A percentile compares a stretch with the other conserved stretches of the same genome.
phyloP scores from a whole-genome alignment of 2,113 vertebrate genomes.

The Varanus salvator region DNA sequence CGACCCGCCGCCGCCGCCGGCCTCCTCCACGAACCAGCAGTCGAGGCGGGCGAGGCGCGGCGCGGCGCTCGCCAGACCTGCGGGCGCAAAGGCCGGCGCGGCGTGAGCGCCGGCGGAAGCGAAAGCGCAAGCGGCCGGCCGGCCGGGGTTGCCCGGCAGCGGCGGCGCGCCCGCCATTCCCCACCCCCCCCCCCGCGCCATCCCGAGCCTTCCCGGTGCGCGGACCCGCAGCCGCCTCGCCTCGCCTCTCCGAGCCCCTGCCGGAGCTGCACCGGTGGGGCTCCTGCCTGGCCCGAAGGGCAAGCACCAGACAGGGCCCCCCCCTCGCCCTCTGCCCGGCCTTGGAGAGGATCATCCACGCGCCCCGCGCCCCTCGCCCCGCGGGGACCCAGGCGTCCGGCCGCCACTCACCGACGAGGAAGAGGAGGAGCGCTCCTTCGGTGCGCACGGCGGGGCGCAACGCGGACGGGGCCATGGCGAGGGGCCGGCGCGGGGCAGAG shows the following conservation, averaged over 20 bases:
- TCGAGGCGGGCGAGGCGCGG: neutral
- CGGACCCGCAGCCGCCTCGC: too few relatives aligned
- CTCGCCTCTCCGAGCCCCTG: too few relatives aligned
- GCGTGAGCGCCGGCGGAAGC: neutral
- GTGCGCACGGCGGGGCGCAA: rapidly evolving
- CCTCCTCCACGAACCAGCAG: slow-evolving; percentile 69
- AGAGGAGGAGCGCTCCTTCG: neutral
- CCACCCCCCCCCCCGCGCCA: too few relatives aligned
- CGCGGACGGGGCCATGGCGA: neutral
- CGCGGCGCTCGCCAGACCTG: neutral
- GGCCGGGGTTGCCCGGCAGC: too few relatives aligned
- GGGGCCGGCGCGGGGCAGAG: neutral
- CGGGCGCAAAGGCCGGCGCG: neutral
- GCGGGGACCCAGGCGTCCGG: neutral
- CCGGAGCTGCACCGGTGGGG: too few relatives aligned
- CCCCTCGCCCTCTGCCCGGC: neutral
- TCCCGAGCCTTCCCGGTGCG: too few relatives aligned
- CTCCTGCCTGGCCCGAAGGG: too few relatives aligned
- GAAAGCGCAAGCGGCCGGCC: rapidly evolving
- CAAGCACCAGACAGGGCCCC: too few relatives aligned
- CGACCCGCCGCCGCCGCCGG: neutral
- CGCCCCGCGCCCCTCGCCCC: neutral
- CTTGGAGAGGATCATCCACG: too few relatives aligned
- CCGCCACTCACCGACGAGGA: slow-evolving; percentile 13
- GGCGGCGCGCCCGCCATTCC: too few relatives aligned